Conservation (phyloP, 2,888 invertebrate species). For the Rotaria sp. region DNA sequence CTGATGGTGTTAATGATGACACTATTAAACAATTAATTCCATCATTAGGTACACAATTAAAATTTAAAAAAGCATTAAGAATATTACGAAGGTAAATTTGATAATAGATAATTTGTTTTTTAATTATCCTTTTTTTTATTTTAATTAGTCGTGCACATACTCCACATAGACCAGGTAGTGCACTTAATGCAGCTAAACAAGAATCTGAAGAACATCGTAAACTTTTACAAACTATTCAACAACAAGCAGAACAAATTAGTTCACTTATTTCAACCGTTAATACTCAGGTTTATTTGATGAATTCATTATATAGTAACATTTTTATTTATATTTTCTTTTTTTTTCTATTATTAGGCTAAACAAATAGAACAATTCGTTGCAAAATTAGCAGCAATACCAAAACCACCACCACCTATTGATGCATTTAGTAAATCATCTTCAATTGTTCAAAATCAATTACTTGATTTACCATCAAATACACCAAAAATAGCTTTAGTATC, state of each 20-base stretch:
- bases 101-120: not conserved
- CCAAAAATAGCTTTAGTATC: not conserved
- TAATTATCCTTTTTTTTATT: not conserved
- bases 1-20: not conserved
- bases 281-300: not conserved
- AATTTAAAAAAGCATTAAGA: not conserved
- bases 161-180: not conserved
- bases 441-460: constrained; percentile 12
- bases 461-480: not conserved
- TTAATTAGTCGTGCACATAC: not conserved
- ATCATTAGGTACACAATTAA: not conserved
- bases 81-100: not conserved
- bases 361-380: not conserved
- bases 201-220: not conserved
- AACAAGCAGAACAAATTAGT: not conserved
- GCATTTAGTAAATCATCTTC: not conserved
- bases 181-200: not conserved
- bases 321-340: no score
- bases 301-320: not conserved
- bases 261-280: not conserved
- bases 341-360: not conserved
- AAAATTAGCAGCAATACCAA: not conserved
- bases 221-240: not conserved
- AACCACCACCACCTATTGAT: not conserved
- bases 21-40: not conserved